phyloP scores from a whole-genome alignment of 2,113 vertebrate genomes.

The Anseranas semipalmata region DNA sequence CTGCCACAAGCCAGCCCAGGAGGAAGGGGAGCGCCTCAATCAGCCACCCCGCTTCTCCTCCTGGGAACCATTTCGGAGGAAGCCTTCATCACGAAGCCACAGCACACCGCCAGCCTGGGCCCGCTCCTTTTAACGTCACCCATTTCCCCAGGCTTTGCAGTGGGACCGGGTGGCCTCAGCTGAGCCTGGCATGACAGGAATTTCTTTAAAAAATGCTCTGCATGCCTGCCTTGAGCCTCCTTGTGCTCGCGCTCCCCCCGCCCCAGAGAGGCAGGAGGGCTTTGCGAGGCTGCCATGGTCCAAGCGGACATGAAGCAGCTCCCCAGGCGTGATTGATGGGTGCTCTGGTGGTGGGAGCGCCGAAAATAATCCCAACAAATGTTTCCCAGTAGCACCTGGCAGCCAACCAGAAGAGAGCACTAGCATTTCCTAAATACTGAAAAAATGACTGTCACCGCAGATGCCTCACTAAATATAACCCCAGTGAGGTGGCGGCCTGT shows the following conservation, averaged over 20 bases:
- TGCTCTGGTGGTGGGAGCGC: slow-evolving; percentile 47
- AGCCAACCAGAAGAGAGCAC: slow-evolving; percentile 73
- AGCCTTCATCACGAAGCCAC: background rate
- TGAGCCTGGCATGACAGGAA: background rate
- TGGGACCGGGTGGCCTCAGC: background rate
- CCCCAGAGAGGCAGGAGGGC: background rate
- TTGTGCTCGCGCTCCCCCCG: background rate
- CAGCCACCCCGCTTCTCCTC: background rate
- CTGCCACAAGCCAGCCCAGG: background rate
- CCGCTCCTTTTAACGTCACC: background rate
- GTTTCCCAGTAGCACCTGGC: slow-evolving; percentile 76
- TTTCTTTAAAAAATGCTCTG: slow-evolving; percentile 25
- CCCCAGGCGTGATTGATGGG: slow-evolving; percentile 62
- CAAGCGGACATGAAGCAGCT: slow-evolving; percentile 18
- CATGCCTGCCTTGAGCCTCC: slow-evolving; percentile 13
- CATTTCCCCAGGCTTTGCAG: background rate
- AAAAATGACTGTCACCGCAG: slow-evolving; percentile 72
- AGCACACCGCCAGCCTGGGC: fast-evolving
- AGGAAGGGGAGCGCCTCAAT: fast-evolving
- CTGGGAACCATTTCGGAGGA: background rate
- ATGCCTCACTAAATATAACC: slow-evolving; percentile 72
- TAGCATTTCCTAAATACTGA: slow-evolving; percentile 74
- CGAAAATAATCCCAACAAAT: slow-evolving; percentile 79
- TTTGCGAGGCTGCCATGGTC: background rate
- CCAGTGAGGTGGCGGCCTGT: slow-evolving; percentile 40